Base-by-base conservation (phyloP, 1,140 invertebrate genomes). In the Drosophila cardini region DNA sequence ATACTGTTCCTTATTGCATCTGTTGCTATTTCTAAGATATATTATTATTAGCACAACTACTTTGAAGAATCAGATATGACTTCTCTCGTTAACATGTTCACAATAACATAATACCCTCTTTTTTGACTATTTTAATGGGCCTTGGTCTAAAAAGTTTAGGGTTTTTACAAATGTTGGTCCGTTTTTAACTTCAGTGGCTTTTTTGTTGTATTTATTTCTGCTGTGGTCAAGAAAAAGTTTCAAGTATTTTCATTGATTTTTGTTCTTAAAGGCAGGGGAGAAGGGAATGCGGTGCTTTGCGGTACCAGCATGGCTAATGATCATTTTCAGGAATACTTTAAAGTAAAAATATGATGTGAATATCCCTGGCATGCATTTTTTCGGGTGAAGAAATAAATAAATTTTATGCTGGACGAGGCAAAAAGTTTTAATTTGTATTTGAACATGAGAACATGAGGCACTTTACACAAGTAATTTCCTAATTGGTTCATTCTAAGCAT, bases 381-480 rank as follows among this genome's bases (percentile, higher is more conserved):
- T 8, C 8, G 18, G 36, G 52, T 30, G 0, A 11, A 4, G 11
- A 10, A 11, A 11, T n/a, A 38, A 26, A 26, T 26, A 26, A 0
- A 26, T 26, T 3, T 26, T 26, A 26, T 6, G 48, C 40, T 15
- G 40, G 4, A 43, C 40, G 4, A 5, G 48, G 26, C 2, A 16
- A 38, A 34, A 62, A 46, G 42, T 78, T 77, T 34, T 30, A 55
- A 42, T 72, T 72, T 63, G 40, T 72, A 36, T 72, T 72, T 69
- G 42, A 65, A 30, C 65, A 75, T 78, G 52, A 53, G 16, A 63
- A 50, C 18, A 45, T 36, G 21, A 16, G 69, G 56, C 80, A 62
- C 58, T 83, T 84, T 84, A 62, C 76, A 65, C 72, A 71, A 85
- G 73, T 80, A 84, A 85, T 84, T 85, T 84, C 61, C 81, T 85